Evolutionary conservation across 2,113 vertebrate genomes (phyloP), one percentile per base, ranked within the genome.

Genomic region (Rhabdomys dilectus): DNA sequence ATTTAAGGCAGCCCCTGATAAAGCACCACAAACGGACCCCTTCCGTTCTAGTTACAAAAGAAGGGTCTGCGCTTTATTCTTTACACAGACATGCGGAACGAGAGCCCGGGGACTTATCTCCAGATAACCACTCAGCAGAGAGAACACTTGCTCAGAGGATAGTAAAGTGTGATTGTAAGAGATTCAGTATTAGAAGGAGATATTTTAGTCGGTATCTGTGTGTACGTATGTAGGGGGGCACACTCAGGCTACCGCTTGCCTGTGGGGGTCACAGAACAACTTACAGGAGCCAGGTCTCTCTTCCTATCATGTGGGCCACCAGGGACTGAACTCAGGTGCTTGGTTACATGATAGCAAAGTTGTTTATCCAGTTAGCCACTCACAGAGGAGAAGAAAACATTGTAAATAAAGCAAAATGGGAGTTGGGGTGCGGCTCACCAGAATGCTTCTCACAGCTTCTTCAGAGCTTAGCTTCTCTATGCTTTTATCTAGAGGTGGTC

Each of bases 321-420:
- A 8, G 9, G 21, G 39, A 48, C 10, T 13, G 60, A 86, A 86
- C 42, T 68, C 84, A 51, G 26, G 17, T 34, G 7, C 39, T 34
- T 16, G 8, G 60, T 42, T 12, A 5, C 1, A 0, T 3, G 17
- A 42, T 16, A 34, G 21, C 26, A 21, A 9, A 22, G 1, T 7
- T 66, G 34, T 12, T 42, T 48, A 48, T 12, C 82, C 42, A 17
- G 39, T 86, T 45, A 84, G n/a, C 58, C 81, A 13, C 36, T 48
- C 42, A 3, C 4, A 6, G 39, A 8, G 4, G 29, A 68, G 29
- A 0, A 31, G 31, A 62, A 66, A 29, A 48, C 64, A 66, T 22
- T 66, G 29, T 68, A 68, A 60, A 84, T 24, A 21, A 21, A 19
- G 56, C 56, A 58, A 5, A 58, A 19, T 58, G 56, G 56, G 56